Evolutionary conservation across 2,888 invertebrate species (phyloP), one percentile per base, ranked within the genome.

Genomic region (Gastrophysa polygoni): DNA sequence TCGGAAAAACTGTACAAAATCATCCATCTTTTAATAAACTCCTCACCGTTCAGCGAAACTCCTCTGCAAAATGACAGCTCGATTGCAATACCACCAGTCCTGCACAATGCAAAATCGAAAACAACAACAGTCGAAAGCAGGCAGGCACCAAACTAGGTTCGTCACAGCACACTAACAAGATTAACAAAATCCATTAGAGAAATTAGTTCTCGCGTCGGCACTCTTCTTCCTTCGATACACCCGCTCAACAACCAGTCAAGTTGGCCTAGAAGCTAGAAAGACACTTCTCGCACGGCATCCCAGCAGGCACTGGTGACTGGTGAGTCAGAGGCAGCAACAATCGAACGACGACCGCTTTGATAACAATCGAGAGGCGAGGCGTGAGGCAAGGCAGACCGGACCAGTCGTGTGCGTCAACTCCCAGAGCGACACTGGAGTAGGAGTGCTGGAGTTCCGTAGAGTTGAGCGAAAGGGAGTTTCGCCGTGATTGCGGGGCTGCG

Each of bases 171-270:
- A 44, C 56, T 61, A 61, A 68, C 67, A 63, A 57, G 59, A 67
- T 68, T 70, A 71, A n/a, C n/a, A n/a, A 66, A 68, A 70, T 68
- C 71, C 71, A 71, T 71, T 70, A 70, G 65, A 59, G 46, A 64
- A 70, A 69, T 70, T 64, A 66, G 61, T 48, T 55, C 56, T 32
- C n/a, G n/a, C n/a, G n/a, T n/a, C n/a, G n/a, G n/a, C n/a, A n/a
- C n/a, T n/a, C n/a, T n/a, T n/a, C n/a, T n/a, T n/a, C n/a, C n/a
- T n/a, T n/a, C n/a, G n/a, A n/a, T n/a, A n/a, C n/a, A n/a, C n/a
- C 28, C 51, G 29, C 28, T 6, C 51, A 29, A 17, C 51, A 51
- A 51, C 17, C 10, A 4, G n/a, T 16, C 24, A 55, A 28, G 16
- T 14, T 38, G 38, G 14, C 38, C 29, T 32, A 38, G 38, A n/a